These are phyloP conservation scores for Liasis olivaceus DNA, from an alignment of 2,797 vertebrate genomes.

Conservation along the genomic window DNA sequence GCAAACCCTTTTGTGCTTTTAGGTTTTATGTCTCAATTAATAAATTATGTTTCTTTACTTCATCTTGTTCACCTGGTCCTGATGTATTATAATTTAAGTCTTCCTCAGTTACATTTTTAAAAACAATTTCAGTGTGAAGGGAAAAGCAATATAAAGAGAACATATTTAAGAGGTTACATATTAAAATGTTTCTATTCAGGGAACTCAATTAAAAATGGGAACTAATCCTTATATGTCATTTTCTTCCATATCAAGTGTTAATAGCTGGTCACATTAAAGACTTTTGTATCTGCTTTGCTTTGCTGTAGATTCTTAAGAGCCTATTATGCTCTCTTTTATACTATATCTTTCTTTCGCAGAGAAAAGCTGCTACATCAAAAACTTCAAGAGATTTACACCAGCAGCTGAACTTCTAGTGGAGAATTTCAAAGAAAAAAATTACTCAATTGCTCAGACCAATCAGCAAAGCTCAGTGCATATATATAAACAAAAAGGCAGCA, in stretches of 20 bases:
- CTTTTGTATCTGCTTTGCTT: slow-evolving; percentile 47
- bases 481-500: background rate
- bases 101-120: background rate
- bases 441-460: background rate
- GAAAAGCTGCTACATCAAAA: slow-evolving; percentile 14
- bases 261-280: slow-evolving; percentile 55
- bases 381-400: background rate
- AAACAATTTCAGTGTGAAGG: slow-evolving; percentile 21
- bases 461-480: background rate
- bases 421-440: background rate
- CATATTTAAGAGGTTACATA: slow-evolving; percentile 50
- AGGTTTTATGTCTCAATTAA: background rate
- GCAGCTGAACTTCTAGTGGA: background rate
- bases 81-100: background rate
- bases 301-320: slow-evolving; percentile 4
- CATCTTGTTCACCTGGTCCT: background rate
- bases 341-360: background rate
- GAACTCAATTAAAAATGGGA: slow-evolving; percentile 46
- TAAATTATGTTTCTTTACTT: background rate
- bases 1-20: background rate
- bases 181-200: slow-evolving; percentile 52
- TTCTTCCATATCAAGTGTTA: slow-evolving; percentile 57
- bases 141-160: slow-evolving; percentile 15
- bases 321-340: background rate
- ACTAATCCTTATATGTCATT: slow-evolving; percentile 52